Base-by-base conservation (phyloP, 2,797 vertebrate genomes). In the Tragopan temminckii region DNA sequence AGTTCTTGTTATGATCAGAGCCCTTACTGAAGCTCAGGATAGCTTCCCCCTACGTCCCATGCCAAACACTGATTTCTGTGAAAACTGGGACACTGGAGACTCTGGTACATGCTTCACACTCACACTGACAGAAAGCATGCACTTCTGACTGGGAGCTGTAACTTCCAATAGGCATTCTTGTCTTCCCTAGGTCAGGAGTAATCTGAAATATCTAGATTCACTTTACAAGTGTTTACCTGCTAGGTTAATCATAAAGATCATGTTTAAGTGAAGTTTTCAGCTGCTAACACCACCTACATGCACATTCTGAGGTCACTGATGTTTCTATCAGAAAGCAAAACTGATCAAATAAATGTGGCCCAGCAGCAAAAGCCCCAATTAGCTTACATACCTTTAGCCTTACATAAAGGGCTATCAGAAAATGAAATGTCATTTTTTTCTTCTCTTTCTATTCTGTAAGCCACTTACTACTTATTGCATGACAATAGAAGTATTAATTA, bases 271-370 rank as follows among this genome's bases (percentile, higher is more conserved):
- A 83, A 61, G 16, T 45, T 80, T 82, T 74, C 36, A 57, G 48
- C 36, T 76, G 64, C 11, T 6, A 53, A 59, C 42, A 36, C 18
- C 16, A 46, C 21, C 1, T 1, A 62, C 1, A 4, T 0, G 3
- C 4, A 52, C 7, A 6, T 3, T 52, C 31, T 29, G 55, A 70
- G 23, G 27, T 11, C 13, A 61, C 31, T 5, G 2, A 82, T 36
- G 13, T 35, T 72, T 40, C 42, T 31, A 50, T 21, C 46, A 59
- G 11, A 33, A 79, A 52, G 18, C 27, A n/a, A 2, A 13, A 70
- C 13, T 0, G 0, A 5, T 5, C 15, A 46, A 67, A 38, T 7
- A 5, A 80, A 42, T 1, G 0, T 1, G 1, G 35, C 13, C 42
- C 42, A 90, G 75, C 9, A 89, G 53, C 75, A 80, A 71, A 75